These are phyloP conservation scores for Therioaphis trifolii DNA, from an alignment of 2,888 invertebrate genomes.

Conservation along the genomic window DNA sequence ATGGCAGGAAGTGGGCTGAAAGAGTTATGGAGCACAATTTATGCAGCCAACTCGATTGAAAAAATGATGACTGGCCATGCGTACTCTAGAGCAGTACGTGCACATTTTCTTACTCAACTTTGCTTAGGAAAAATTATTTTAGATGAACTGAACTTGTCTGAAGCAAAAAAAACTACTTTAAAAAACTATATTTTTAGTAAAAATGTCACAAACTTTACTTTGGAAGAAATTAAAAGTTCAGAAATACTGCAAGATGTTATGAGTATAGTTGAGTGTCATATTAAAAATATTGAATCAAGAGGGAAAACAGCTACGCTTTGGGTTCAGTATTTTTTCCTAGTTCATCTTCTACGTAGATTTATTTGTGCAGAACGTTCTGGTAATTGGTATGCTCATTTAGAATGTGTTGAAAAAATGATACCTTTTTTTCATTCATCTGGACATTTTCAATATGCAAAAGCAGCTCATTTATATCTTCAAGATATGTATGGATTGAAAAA, in stretches of 20 bases:
- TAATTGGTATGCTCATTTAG: constrained; percentile 42
- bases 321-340: constrained; percentile 24
- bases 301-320: constrained; percentile 3
- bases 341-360: constrained; percentile 1
- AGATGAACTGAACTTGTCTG: neutral
- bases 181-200: constrained; percentile 14
- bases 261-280: neutral
- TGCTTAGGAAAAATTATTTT: constrained; percentile 63
- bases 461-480: constrained; percentile 23
- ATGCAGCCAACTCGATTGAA: constrained; percentile 66
- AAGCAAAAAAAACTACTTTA: constrained; percentile 1
- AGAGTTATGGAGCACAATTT: constrained; percentile 66
- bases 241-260: neutral
- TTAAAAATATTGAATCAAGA: constrained; percentile 1
- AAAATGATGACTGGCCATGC: constrained; percentile 67
- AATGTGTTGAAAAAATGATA: constrained; percentile 43
- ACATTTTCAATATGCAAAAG: constrained; percentile 29
- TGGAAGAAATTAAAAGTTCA: neutral
- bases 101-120: constrained; percentile 66
- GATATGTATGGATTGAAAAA: constrained; percentile 8
- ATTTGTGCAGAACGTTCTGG: constrained; percentile 33
- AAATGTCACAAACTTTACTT: neutral
- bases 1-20: constrained; percentile 69
- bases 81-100: constrained; percentile 66
- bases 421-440: constrained; percentile 47